Evolutionary conservation across 2,113 vertebrate genomes (phyloP).

Genomic region (Misgurnus anguillicaudatus): DNA sequence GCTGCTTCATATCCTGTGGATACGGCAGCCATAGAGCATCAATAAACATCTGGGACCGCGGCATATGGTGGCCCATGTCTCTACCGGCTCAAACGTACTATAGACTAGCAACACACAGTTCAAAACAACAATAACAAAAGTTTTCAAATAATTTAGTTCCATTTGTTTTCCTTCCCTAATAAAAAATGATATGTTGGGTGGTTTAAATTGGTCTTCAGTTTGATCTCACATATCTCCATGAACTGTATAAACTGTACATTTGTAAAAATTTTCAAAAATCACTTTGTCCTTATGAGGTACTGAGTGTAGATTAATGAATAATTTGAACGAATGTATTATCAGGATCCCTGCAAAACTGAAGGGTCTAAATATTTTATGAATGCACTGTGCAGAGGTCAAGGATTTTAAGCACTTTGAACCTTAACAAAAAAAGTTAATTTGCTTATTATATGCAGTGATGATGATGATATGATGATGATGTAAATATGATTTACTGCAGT

Average conservation of each 20-base stretch:
- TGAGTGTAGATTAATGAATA: too few relatives aligned
- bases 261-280: too few relatives aligned
- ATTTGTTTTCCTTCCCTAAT: background rate
- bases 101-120: background rate
- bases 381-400: too few relatives aligned
- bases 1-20: background rate
- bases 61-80: background rate
- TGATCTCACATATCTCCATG: too few relatives aligned
- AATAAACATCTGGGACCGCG: background rate
- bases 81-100: background rate
- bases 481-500: background rate
- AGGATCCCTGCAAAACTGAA: too few relatives aligned
- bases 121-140: background rate
- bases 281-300: too few relatives aligned
- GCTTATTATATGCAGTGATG: background rate
- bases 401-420: too few relatives aligned
- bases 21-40: background rate
- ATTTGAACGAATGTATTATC: too few relatives aligned
- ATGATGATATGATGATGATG: background rate
- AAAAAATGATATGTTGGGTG: too few relatives aligned
- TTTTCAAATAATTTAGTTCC: background rate
- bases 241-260: too few relatives aligned
- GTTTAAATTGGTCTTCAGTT: too few relatives aligned
- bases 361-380: too few relatives aligned
- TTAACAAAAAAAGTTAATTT: background rate